phyloP scores from a whole-genome alignment of 1,140 invertebrate genomes.

The Nasonia giraulti region DNA sequence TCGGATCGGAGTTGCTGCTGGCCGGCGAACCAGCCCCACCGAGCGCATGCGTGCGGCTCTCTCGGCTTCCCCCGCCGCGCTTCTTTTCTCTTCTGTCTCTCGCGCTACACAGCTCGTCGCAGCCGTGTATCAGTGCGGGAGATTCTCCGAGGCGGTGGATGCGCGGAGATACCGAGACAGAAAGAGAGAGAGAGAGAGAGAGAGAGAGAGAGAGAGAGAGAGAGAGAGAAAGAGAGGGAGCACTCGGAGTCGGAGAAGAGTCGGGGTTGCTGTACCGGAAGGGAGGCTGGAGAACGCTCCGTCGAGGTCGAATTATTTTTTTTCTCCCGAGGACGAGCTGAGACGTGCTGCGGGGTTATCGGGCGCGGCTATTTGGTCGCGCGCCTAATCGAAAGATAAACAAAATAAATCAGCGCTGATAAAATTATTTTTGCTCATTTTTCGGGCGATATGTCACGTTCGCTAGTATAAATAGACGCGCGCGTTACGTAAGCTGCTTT shows the following conservation, averaged over 20 bases:
- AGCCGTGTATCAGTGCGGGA: background rate
- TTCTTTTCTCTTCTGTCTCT: conserved; percentile 50
- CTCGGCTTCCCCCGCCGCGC: background rate
- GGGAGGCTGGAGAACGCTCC: background rate
- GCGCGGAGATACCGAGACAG: background rate
- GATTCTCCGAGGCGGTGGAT: conserved; percentile 4
- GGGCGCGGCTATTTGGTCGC: too few relatives aligned
- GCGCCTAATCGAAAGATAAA: background rate
- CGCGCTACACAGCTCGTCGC: conserved; percentile 53
- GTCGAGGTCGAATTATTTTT: background rate
- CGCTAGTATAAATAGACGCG: too few relatives aligned
- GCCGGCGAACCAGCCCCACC: conserved; percentile 59
- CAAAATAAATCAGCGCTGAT: background rate
- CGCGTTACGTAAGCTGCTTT: too few relatives aligned
- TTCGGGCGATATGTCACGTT: too few relatives aligned
- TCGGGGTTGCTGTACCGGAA: conserved; percentile 2
- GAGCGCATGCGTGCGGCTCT: conserved; percentile 69
- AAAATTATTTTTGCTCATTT: too few relatives aligned
- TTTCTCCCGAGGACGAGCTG: too few relatives aligned
- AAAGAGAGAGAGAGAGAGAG: background rate
- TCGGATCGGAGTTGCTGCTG: conserved; percentile 53
- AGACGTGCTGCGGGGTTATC: too few relatives aligned
- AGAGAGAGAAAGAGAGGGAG: background rate
- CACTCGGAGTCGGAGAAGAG: background rate
- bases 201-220: too few relatives aligned